Conservation (phyloP, 37 sponge, comb jelly and placozoan species). For the Aphrocallistes beatrix region DNA sequence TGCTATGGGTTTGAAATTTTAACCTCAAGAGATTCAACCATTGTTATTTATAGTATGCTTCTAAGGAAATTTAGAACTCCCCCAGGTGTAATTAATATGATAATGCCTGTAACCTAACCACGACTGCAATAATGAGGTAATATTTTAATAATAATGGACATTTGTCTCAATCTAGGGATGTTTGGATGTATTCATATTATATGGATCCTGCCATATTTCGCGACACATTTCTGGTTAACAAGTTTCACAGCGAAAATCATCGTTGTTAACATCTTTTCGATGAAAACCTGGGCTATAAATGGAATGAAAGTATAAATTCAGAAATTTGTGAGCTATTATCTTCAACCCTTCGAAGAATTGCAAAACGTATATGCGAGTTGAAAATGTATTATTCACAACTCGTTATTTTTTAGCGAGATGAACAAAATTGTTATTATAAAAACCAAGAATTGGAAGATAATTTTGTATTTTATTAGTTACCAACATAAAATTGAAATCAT, state of each 20-base stretch:
- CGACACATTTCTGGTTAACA: background rate
- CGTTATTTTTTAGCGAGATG: no score
- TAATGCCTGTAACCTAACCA: background rate
- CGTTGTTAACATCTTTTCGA: background rate
- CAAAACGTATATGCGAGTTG: background rate
- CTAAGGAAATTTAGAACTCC: background rate
- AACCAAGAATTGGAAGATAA: no score
- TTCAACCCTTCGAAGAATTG: background rate
- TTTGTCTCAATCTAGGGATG: background rate
- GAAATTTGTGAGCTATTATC: background rate
- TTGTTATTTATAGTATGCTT: background rate
- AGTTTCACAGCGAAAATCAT: slow-evolving; percentile 3
- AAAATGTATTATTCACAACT: no score
- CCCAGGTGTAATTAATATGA: background rate
- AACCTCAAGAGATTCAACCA: background rate
- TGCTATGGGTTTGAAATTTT: background rate
- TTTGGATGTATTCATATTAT: background rate
- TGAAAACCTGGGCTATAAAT: background rate
- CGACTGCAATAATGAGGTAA: background rate
- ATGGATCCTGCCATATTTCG: background rate
- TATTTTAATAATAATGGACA: background rate
- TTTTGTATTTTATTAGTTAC: no score
- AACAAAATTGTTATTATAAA: background rate
- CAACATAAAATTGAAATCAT: no score
- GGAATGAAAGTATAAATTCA: background rate